Evolutionary conservation across 1,140 invertebrate genomes (phyloP).

Genomic region (Hylaeus anthracinus): DNA sequence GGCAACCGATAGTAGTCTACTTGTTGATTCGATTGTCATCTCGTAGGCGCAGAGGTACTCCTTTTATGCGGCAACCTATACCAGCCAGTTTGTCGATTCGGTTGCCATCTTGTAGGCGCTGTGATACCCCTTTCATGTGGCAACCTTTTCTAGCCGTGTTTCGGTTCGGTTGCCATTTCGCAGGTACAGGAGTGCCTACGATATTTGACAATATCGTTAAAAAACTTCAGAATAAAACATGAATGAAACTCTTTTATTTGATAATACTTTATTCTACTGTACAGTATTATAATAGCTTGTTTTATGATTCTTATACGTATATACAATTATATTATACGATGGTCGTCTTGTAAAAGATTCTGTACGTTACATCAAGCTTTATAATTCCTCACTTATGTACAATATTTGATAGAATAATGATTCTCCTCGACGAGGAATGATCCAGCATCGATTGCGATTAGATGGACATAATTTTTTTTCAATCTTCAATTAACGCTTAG

Average conservation of each 20-base stretch:
- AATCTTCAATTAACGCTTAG: conserved; percentile 14
- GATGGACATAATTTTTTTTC: not conserved
- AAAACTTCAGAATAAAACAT: not conserved
- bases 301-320: conserved; percentile 55
- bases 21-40: too few relatives aligned
- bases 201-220: too few relatives aligned
- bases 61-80: too few relatives aligned
- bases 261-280: conserved; percentile 63
- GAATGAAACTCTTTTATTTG: conserved; percentile 26
- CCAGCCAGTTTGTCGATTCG: too few relatives aligned
- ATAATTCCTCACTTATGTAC: conserved; percentile 37
- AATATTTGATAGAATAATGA: conserved; percentile 22
- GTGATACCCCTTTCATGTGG: too few relatives aligned
- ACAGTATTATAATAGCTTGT: conserved; percentile 54
- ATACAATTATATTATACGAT: conserved; percentile 51
- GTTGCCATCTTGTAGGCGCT: too few relatives aligned
- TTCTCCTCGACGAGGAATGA: conserved; percentile 22
- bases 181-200: too few relatives aligned
- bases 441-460: conserved; percentile 3
- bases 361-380: conserved; percentile 48
- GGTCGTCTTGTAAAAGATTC: conserved; percentile 57
- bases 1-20: too few relatives aligned
- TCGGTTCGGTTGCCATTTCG: too few relatives aligned
- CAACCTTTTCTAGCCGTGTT: too few relatives aligned
- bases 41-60: too few relatives aligned